Evolutionary conservation across 2,797 vertebrate species (phyloP), one percentile per base, ranked within the genome.

Genomic region (Serranus cabrilla): DNA sequence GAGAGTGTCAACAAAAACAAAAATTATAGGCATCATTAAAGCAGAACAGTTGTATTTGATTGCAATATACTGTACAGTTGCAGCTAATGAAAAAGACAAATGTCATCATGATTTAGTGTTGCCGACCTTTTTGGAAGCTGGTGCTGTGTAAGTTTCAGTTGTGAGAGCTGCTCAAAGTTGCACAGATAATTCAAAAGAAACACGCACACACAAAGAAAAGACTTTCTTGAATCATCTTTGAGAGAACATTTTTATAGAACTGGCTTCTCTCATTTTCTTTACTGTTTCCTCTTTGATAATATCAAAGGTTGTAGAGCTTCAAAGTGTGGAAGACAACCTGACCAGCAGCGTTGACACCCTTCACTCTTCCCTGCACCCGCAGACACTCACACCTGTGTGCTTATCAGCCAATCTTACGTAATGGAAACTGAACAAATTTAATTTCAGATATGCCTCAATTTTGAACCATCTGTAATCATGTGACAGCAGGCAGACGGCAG

Each of bases 261-360:
- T 73, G 46, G 11, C 49, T 55, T 72, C n/a, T 17, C 43, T 63
- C 16, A 54, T 79, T 76, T 51, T 78, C 52, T 70, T 51, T n/a
- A 55, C 60, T 52, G 46, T 73, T 81, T 69, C 62, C 16, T 34
- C 56, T 80, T 71, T 78, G 52, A 81, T 81, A 40, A 82, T 78
- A 69, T 91, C 70, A 88, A 84, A 90, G 89, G 70, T 87, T 85
- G 81, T 84, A 88, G 80, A 80, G 88, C 94, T 88, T 95, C 83
- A 84, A 87, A 93, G 91, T 89, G 88, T 89, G 89, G 87, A 71
- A 68, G 57, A 74, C 84, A 86, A 60, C 42, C 46, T 20, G 73
- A 73, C 61, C 56, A 70, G 69, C 55, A 80, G 16, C 54, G 65
- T 71, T 71, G 74, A 86, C 70, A 80, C 67, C 27, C 5, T 63